These are phyloP conservation scores for Mormyrus hasselquistii DNA, from an alignment of 2,797 vertebrate genomes.

Conservation along the genomic window DNA sequence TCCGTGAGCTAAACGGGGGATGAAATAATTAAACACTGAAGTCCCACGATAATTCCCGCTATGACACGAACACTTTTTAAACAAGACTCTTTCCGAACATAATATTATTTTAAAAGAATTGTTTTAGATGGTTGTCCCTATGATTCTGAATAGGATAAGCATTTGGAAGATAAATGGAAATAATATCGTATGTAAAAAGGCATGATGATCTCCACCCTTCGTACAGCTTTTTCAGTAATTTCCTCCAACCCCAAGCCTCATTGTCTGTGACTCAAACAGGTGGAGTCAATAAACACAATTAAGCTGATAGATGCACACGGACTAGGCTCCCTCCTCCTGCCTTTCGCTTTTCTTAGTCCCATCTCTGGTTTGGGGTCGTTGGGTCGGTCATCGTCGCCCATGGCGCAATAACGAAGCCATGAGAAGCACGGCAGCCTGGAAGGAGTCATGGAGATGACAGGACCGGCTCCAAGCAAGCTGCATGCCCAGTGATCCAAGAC, in stretches of 20 bases:
- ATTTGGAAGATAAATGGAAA: not conserved
- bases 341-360: conserved; percentile 61
- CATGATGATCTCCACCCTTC: not conserved
- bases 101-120: not conserved
- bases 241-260: not conserved
- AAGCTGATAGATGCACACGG: not conserved
- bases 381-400: not conserved
- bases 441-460: not conserved
- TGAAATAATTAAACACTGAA: not conserved
- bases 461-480: not conserved
- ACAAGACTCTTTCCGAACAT: not conserved
- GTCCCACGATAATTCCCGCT: not conserved
- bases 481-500: not conserved
- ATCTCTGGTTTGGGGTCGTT: conserved; percentile 55
- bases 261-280: not conserved
- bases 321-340: not conserved
- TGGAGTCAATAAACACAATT: not conserved
- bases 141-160: not conserved
- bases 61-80: not conserved
- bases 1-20: not conserved
- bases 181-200: not conserved
- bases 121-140: not conserved
- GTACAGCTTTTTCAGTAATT: not conserved
- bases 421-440: not conserved
- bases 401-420: not conserved